Base-by-base conservation (phyloP, 2,888 invertebrate genomes). In the Bimastos eiseni region DNA sequence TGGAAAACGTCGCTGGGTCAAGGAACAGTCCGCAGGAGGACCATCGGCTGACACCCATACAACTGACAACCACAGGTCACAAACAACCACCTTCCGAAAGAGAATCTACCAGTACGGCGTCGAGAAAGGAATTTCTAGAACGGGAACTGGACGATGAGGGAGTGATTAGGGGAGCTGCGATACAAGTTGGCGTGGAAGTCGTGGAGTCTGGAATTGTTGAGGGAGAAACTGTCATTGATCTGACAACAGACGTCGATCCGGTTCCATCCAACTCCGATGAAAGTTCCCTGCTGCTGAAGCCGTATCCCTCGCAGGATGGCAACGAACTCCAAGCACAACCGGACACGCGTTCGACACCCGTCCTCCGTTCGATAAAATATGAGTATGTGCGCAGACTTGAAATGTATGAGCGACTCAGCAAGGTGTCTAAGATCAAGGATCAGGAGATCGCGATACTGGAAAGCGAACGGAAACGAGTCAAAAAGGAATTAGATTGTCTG, bases 401-500 rank as follows among this genome's bases (percentile, higher is more conserved):
- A 8, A 86, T 86, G 86, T 86, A 86, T 36, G 86, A 86, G 36
- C 86, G 86, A 1, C 86, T 86, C 86, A 86, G 86, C 36, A 86
- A 37, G 86, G 86, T 86, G 36, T 86, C 86, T 4, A 86, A 86
- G 36, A 86, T 86, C 5, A 86, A 86, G 36, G 86, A 86, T 37
- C 86, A 86, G 86, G 86, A 86, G 24, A 86, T 86, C 36, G 86
- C 86, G 4, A 86, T 86, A 6, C 86, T 86, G 86, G 86, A 86
- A 37, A 86, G 86, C 86, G 86, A 86, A 36, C 34, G 86, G 34
- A 86, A 86, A 24, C 86, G 86, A 13, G 86, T 86, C 21, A 86
- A 37, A 24, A 37, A 37, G 36, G 86, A 86, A 36, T 33, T 86
- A 17, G 86, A 86, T 6, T 86, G 86, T 37, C 86, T 86, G 36